Evolutionary conservation across 2,888 invertebrate genomes (phyloP), one percentile per base, ranked within the genome.

Genomic region (Eurois occulta): DNA sequence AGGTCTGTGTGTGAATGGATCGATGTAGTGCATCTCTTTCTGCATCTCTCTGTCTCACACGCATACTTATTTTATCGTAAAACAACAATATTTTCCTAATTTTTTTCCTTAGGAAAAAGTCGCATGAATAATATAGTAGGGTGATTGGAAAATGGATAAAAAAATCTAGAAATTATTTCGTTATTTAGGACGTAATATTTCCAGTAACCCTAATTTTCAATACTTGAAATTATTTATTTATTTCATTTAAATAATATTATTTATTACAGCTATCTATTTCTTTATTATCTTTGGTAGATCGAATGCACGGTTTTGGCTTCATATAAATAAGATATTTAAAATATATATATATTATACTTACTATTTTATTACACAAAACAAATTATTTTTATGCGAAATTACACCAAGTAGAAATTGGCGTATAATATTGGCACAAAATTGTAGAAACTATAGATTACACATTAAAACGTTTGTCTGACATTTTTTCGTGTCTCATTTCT

Each of bases 1-100:
- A 96, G 96, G 96, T 96, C 95, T 95, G 96, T 96, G 95, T 94
- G 95, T 94, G 95, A 95, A 93, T 94, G 94, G 95, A 95, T 96
- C 95, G 95, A 96, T 96, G 96, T 96, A 96, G 96, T 95, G 94
- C 94, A 93, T 94, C 93, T 95, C 91, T 94, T 91, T 95, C 94
- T 95, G 94, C 95, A 94, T 95, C 94, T 95, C 93, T 96, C 94
- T 95, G 89, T 94, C 94, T 95, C 94, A 94, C 96, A 94, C 94
- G 94, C 94, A 94, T 92, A 94, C 91, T 93, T 80, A 78, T 86
- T 92, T 91, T 91, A 90, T 87, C 13, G 52, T 89, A 90, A 76
- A 79, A 83, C 75, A 60, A 83, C 58, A 66, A 66, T 72, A 43
- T 84, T 72, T 64, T 46, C 52, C 16, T 68, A 60, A 43, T 28